Evolutionary conservation across 2,888 invertebrate genomes (phyloP), one percentile per base, ranked within the genome.

Genomic region (Dusona sp.): DNA sequence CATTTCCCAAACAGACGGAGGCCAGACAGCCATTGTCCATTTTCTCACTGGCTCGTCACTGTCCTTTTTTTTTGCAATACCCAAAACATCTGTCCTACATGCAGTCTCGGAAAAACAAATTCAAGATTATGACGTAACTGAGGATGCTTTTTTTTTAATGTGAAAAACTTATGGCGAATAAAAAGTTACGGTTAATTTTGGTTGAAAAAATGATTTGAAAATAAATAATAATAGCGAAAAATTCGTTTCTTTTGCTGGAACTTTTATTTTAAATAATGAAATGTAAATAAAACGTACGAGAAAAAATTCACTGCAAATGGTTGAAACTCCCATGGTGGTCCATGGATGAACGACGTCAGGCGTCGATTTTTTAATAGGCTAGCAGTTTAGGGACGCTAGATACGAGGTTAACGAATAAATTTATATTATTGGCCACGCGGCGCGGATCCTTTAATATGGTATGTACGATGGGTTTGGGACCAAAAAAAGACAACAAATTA

Each of bases 381-480:
- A 78, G 82, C 89, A 83, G 87, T 88, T 88, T 87, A 86, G 86
- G 83, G 74, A 83, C 78, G 78, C 82, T 79, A 65, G 77, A 86
- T 84, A 87, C 74, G 81, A 88, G 88, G 85, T 85, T 89, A 91
- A 89, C 83, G 90, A 90, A 91, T 91, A 90, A 91, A 91, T 90
- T 91, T 89, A 89, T 90, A 87, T 88, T 86, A 90, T 90, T 89
- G 89, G 86, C 84, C 87, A 86, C 48, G 67, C 57, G 65, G 74
- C 72, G 75, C 86, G 88, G 88, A 79, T 89, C 88, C 87, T 91
- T 91, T 91, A 90, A 91, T 91, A 89, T 33, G 70, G n/a, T 42
- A 57, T 65, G 48, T 70, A 7, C 70, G 82, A 65, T 79, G 86
- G 72, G 80, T 79, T 84, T 38, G 16, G 33, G n/a, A 64, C 77